These are phyloP conservation scores for Castor canadensis DNA, from an alignment of 2,113 vertebrate species.

Conservation along the genomic window DNA sequence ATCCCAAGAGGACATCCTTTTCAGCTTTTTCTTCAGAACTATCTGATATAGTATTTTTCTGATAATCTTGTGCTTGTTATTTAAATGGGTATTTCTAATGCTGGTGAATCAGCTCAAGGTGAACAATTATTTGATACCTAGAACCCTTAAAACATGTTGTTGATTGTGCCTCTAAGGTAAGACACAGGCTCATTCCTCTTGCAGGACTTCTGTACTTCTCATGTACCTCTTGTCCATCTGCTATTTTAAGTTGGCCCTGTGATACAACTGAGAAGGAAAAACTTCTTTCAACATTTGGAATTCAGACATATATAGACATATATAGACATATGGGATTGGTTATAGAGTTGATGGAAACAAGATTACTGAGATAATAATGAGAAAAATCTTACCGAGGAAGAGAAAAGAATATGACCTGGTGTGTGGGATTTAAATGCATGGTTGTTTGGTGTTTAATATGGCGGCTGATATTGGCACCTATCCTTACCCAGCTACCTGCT, in stretches of 20 bases:
- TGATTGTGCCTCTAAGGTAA: background rate
- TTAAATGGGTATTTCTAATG: conserved; percentile 25
- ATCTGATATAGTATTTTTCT: background rate
- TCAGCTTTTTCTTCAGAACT: background rate
- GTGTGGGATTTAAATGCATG: background rate
- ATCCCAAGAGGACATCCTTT: background rate
- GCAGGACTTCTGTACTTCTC: background rate
- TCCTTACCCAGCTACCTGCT: background rate
- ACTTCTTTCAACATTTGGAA: background rate
- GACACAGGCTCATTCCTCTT: background rate
- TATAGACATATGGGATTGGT: background rate
- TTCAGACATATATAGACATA: background rate
- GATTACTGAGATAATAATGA: background rate
- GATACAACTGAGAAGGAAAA: background rate
- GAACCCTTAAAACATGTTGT: background rate
- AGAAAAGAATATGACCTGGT: background rate
- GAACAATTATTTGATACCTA: background rate
- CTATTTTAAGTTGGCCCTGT: background rate
- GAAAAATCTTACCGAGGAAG: background rate
- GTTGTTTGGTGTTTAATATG: background rate
- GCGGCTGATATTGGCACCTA: background rate
- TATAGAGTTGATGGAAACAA: background rate
- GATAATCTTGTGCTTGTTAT: background rate
- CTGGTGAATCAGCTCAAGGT: background rate
- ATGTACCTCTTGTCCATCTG: background rate